phyloP scores from a whole-genome alignment of 2,888 invertebrate genomes.

The Marasmarcha lunaedactyla region DNA sequence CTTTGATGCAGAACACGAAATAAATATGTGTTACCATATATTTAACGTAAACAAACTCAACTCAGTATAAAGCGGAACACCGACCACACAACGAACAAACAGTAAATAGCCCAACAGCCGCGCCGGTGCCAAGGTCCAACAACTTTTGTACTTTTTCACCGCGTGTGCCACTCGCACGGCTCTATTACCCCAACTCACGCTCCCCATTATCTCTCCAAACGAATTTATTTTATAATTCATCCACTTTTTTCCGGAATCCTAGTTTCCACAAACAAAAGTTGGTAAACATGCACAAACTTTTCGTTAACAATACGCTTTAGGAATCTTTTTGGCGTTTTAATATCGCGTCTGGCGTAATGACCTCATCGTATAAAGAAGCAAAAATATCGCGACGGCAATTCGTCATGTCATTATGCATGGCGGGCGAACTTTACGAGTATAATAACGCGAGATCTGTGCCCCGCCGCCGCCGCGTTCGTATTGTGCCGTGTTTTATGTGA shows the following conservation, averaged over 20 bases:
- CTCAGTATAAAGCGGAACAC: too few relatives aligned
- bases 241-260: conserved; percentile 28
- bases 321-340: conserved; percentile 27
- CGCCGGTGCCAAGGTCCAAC: conserved; percentile 11
- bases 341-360: conserved; percentile 52
- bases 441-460: conserved; percentile 68
- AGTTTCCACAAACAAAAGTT: conserved; percentile 19
- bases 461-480: conserved; percentile 57
- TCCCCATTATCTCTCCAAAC: conserved; percentile 58
- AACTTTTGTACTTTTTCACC: conserved; percentile 65
- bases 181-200: conserved; percentile 56
- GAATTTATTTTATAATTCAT: conserved; percentile 56
- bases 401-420: conserved; percentile 70
- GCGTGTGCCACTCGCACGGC: conserved; percentile 58
- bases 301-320: conserved; percentile 22
- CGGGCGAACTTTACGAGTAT: conserved; percentile 68
- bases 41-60: too few relatives aligned
- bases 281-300: neutral
- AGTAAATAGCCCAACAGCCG: neutral
- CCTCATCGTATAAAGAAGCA: conserved; percentile 58
- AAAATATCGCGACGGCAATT: conserved; percentile 66
- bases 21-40: too few relatives aligned
- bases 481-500: conserved; percentile 64
- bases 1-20: too few relatives aligned
- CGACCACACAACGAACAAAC: too few relatives aligned